Base-by-base conservation (phyloP, 1,140 invertebrate genomes). In the Trichomalopsis sarcophagae region DNA sequence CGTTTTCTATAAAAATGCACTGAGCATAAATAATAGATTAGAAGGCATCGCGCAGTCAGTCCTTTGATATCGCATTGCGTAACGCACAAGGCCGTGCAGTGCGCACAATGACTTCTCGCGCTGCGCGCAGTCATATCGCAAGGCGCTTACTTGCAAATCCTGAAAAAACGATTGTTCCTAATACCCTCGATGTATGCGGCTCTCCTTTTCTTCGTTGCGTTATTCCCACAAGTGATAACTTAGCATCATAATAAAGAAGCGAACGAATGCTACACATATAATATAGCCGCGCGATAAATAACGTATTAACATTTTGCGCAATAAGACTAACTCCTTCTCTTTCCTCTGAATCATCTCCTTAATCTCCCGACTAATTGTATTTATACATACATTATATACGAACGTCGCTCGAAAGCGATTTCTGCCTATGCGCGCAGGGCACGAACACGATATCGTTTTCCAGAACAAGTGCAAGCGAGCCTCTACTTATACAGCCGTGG, bases 211-310 rank as follows among this genome's bases (percentile, higher is more conserved):
- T 30, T 1, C 68, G 17, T 73, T 17, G 40, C 44, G 68, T 81
- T 81, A 81, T 81, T 81, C 47, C 36, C 36, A n/a, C 21, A 7
- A n/a, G 14, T 50, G 50, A 73, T 83, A 78, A 77, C 62, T 76
- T 76, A 82, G 75, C 36, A 77, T 83, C 23, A 50, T 77, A 77
- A 77, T 77, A 83, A 77, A 83, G 23, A 69, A 77, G 40, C 55
- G 23, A 68, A 77, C 14, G 17, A 27, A 69, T 23, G 82, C 36
- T 83, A 77, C 14, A 33, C 36, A n/a, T n/a, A 69, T 77, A 77
- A 62, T 68, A 68, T 13, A 30, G 9, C 9, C 68, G 10, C 68
- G 23, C 23, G 81, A 83, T 83, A 83, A 83, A 77, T 62, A 83
- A 68, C 40, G 73, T 33, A 82, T 66, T 55, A 74, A n/a, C n/a